Percentiles rank a stretch among this genome's conserved stretches.
Evolutionary conservation across 1,140 invertebrate genomes (phyloP).

Genomic region (Aphidius gifuensis): DNA sequence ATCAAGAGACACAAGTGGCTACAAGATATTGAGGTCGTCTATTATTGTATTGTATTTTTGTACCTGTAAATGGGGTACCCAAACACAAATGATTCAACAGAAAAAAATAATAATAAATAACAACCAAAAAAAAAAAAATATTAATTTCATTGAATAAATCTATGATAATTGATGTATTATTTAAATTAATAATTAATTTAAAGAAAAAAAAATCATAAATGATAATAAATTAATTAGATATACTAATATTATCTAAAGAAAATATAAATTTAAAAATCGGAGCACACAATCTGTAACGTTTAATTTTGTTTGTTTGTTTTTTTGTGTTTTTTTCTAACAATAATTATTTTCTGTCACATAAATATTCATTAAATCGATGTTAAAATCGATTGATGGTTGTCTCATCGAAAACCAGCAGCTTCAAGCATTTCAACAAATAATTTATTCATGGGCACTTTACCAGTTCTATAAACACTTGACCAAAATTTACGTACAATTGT

Average conservation of each 20-base stretch:
- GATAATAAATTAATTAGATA: too few species aligned
- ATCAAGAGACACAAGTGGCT: not conserved
- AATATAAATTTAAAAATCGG: too few species aligned
- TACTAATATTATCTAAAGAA: too few species aligned
- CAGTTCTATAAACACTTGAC: constrained; percentile 81
- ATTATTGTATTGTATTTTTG: constrained; percentile 13
- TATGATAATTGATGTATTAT: too few species aligned
- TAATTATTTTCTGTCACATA: too few species aligned
- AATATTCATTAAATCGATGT: constrained; percentile 15
- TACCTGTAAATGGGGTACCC: constrained; percentile 45
- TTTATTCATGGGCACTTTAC: constrained; percentile 92
- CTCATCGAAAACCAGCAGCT: constrained; percentile 55
- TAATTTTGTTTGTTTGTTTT: too few species aligned
- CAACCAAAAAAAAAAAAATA: too few species aligned
- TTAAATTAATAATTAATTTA: too few species aligned
- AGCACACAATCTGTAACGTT: too few species aligned
- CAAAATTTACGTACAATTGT: constrained; percentile 85
- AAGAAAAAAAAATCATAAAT: too few species aligned
- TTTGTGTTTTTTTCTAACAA: too few species aligned
- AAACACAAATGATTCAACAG: not conserved
- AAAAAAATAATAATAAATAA: not conserved
- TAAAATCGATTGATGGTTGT: constrained; percentile 10
- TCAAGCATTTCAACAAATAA: constrained; percentile 96
- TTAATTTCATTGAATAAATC: too few species aligned
- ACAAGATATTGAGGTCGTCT: not conserved